Base-by-base conservation (phyloP, 2,888 invertebrate genomes). In the Chrysotoxum bicinctum region DNA sequence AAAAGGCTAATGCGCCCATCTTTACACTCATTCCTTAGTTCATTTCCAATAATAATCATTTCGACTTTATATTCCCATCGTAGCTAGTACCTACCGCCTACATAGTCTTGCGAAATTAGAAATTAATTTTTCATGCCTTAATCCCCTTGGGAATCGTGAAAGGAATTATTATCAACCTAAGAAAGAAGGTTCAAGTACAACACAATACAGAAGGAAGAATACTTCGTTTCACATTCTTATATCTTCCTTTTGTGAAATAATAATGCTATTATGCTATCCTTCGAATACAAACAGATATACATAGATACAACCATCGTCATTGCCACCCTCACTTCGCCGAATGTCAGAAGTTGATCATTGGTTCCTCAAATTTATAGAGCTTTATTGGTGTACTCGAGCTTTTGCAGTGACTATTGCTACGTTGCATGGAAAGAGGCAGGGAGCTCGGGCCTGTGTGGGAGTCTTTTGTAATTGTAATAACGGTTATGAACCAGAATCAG, bases 81-180 rank as follows among this genome's bases (percentile, higher is more conserved):
- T 43, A 43, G 1, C 8, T 58, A 12, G 30, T 66, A 60, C 10
- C 0, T 21, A n/a, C 7, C 3, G 0, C 10, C 7, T 54, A 32
- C 48, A 73, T 12, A 79, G 68, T 84, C 80, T 35, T 58, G 64
- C 68, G 66, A 80, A 84, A 84, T 84, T 84, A 75, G 70, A 84
- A 84, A 84, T 84, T 84, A 84, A 84, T 84, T 72, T 84, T 84
- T 79, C 56, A 84, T 84, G 66, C 54, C 54, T 48, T 79, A 75
- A 84, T 72, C 70, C 64, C 58, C 79, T 16, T 43, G 19, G 74
- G 83, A 66, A 54, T 30, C 48, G 48, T 50, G 21, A 66, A 50
- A 66, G 35, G 48, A 48, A 66, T 66, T 66, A 66, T 66, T 35
- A 48, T 66, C 48, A 66, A 40, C 43, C 26, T 62, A 30, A 50